phyloP scores from a whole-genome alignment of 2,888 invertebrate genomes.

The Hydraecia micacea region DNA sequence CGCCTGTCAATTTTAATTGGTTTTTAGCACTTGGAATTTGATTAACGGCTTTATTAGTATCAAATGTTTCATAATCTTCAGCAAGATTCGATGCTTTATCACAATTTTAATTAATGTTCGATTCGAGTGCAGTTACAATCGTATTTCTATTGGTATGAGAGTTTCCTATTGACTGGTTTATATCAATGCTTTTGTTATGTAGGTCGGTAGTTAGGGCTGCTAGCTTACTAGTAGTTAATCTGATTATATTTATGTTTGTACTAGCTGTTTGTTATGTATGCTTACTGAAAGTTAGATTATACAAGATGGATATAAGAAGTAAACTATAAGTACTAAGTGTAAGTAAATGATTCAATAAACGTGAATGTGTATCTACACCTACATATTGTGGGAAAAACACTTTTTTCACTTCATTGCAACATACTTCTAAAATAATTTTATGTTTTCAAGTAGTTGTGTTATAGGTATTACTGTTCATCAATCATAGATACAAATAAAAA shows the following conservation, averaged over 20 bases:
- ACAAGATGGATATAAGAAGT: too few relatives aligned
- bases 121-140: conserved; percentile 75
- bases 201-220: conserved; percentile 71
- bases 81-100: conserved; percentile 61
- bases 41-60: conserved; percentile 66
- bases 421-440: not conserved
- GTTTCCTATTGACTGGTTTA: conserved; percentile 70
- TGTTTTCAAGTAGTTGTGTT: not conserved
- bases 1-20: conserved; percentile 82
- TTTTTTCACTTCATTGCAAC: not conserved
- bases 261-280: not conserved
- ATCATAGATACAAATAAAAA: not conserved
- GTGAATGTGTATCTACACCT: not conserved
- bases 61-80: conserved; percentile 61
- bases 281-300: conserved; percentile 2
- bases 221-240: not conserved
- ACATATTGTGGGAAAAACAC: not conserved
- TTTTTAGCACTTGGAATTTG: conserved; percentile 77
- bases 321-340: too few relatives aligned
- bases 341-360: not conserved
- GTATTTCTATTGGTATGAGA: conserved; percentile 71
- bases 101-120: conserved; percentile 79
- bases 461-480: not conserved
- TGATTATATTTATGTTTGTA: conserved; percentile 18
- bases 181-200: conserved; percentile 78